Base-by-base conservation (phyloP, 2,797 vertebrate species). In the Ispidina picta region DNA sequence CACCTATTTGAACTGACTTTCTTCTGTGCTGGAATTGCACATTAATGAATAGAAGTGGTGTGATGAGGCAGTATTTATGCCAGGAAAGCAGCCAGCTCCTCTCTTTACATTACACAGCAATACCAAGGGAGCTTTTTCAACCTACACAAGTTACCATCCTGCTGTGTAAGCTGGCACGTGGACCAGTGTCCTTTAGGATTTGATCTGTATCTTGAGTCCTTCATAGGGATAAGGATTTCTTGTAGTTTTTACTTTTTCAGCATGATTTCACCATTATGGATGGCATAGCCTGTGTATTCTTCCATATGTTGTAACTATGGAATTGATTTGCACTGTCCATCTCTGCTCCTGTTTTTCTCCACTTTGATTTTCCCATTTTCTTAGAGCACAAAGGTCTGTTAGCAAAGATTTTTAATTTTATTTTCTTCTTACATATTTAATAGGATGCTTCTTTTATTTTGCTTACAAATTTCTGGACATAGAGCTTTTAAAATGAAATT, bases 301-400 rank as follows among this genome's bases (percentile, higher is more conserved):
- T 90, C 37, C 31, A 4, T 89, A 41, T 68, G 64, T 69, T 89
- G 55, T 84, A 92, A 88, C 74, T 84, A 54, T 59, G 65, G 74
- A 92, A 94, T 94, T 74, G 91, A 92, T 95, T 94, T 94, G 84
- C 75, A 55, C 54, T 70, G 85, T 65, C 41, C 6, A 6, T 65
- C 43, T 77, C 93, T 33, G 44, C 69, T 86, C 5, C 71, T 76
- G 33, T 19, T 68, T 73, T 78, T 74, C 56, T 73, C 64, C 60
- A 25, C 41, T 64, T 39, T 55, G 8, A 64, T 84, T 88, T 82
- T 80, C 19, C 31, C 41, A 9, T 29, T 63, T 88, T 60, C 64
- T 69, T 58, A 19, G 58, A 82, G 54, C 28, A 48, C 44, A 73
- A 88, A 86, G 68, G 52, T 52, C 60, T 33, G n/a, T 43, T 82